Evolutionary conservation across 2,113 vertebrate species (phyloP), one percentile per base, ranked within the genome.

Genomic region (Apteryx mantelli): DNA sequence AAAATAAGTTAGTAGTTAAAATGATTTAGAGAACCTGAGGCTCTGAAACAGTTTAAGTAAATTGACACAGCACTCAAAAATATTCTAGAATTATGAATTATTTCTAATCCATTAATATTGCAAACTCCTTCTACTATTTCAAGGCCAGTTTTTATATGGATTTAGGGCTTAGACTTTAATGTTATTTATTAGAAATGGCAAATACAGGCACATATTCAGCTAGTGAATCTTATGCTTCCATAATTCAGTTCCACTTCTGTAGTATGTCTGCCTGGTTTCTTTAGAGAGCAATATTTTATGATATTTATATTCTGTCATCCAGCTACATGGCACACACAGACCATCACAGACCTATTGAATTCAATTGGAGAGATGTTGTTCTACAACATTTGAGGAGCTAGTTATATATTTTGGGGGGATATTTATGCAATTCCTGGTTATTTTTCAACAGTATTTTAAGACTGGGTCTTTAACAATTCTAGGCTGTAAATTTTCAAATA

Each of bases 41-140:
- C 86, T 71, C 42, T 40, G 36, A 86, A 93, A 63, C 56, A 81
- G 40, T 90, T 95, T 93, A 93, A 83, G 83, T 90, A 90, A 92
- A 97, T 86, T 84, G 69, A 82, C 73, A 86, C 7, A 64, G 68
- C 28, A 86, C 73, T 90, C 69, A 68, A 86, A 86, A 95, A 86
- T 66, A 77, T 38, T 14, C 40, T 91, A 58, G 24, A 78, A 84
- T 55, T 66, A 71, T 92, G 9, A 93, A 91, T 96, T 96, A 88
- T 91, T 91, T 89, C 95, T 93, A 82, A 73, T 82, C 18, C 56
- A 91, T 93, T 91, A 88, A 96, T 92, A 92, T 46, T 89, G 36
- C 56, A 95, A 93, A 68, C 19, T 68, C 46, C 22, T 94, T 92
- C 93, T 76, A 91, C 69, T 48, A 84, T 81, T 95, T 82, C 82